Conservation (phyloP, 2,888 invertebrate genomes). For the Alsophila aescularia region DNA sequence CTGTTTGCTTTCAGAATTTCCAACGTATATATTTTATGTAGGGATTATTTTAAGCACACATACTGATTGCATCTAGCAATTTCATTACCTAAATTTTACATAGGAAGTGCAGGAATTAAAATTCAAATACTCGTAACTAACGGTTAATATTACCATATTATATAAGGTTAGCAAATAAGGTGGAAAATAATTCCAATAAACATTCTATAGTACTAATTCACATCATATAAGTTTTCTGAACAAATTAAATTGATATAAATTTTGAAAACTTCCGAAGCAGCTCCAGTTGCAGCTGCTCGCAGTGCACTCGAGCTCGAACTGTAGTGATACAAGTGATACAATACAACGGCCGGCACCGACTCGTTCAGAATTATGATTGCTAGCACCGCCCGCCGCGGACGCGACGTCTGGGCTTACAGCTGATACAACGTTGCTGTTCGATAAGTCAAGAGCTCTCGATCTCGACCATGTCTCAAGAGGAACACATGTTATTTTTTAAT, state of each 20-base stretch:
- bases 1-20: too few species aligned
- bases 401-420: background rate
- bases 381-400: too few species aligned
- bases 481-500: slow-evolving; percentile 2
- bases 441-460: background rate
- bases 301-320: slow-evolving; percentile 17
- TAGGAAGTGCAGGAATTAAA: too few species aligned
- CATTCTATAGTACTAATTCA: background rate
- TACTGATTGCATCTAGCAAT: too few species aligned
- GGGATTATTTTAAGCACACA: too few species aligned
- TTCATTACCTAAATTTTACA: too few species aligned
- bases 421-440: slow-evolving; percentile 2
- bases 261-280: slow-evolving; percentile 8
- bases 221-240: background rate
- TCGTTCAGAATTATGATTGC: slow-evolving; percentile 27
- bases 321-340: too few species aligned
- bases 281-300: slow-evolving; percentile 25
- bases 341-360: background rate
- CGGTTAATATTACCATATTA: too few species aligned
- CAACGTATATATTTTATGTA: too few species aligned
- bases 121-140: too few species aligned
- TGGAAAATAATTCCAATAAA: background rate
- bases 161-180: background rate
- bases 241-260: slow-evolving; percentile 13
- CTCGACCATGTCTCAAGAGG: background rate